A percentile compares a stretch with the other conserved stretches of the same genome.
Evolutionary conservation across 2,113 vertebrate genomes (phyloP).

Genomic region (Anser cygnoides): DNA sequence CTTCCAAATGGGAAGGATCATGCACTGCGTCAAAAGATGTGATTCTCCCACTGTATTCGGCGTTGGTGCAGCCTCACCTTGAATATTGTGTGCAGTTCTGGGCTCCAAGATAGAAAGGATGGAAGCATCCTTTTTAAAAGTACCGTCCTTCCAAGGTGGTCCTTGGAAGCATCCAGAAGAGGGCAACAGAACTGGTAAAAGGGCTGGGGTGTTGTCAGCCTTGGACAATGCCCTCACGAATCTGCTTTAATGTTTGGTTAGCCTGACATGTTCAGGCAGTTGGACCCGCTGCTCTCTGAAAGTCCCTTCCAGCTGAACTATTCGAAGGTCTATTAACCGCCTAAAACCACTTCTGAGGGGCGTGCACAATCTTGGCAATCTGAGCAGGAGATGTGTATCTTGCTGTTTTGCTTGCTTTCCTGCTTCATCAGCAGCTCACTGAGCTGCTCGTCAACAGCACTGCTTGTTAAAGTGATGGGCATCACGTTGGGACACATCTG

Average conservation of each 20-base stretch:
- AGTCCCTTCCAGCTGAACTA: background rate
- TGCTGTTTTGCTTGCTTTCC: background rate
- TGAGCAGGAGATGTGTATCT: rapidly evolving
- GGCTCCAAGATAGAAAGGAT: background rate
- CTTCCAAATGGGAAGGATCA: background rate
- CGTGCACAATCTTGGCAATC: rapidly evolving
- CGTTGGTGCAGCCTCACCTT: background rate
- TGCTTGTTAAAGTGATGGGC: background rate
- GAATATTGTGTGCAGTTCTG: background rate
- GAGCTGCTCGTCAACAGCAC: no score
- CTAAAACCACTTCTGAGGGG: background rate
- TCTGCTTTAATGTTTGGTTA: background rate
- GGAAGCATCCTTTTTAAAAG: background rate
- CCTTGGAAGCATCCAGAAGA: background rate
- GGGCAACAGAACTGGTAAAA: background rate
- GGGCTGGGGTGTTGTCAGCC: background rate
- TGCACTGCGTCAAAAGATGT: background rate
- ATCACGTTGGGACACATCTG: background rate
- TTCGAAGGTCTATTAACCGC: background rate
- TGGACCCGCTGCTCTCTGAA: background rate
- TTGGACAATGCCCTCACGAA: background rate
- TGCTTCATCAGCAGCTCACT: background rate
- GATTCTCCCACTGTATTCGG: background rate
- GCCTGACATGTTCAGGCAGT: background rate
- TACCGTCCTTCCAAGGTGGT: no score